Evolutionary conservation across 2,888 invertebrate genomes (phyloP), one percentile per base, ranked within the genome.

Genomic region (Melanostoma scalare): DNA sequence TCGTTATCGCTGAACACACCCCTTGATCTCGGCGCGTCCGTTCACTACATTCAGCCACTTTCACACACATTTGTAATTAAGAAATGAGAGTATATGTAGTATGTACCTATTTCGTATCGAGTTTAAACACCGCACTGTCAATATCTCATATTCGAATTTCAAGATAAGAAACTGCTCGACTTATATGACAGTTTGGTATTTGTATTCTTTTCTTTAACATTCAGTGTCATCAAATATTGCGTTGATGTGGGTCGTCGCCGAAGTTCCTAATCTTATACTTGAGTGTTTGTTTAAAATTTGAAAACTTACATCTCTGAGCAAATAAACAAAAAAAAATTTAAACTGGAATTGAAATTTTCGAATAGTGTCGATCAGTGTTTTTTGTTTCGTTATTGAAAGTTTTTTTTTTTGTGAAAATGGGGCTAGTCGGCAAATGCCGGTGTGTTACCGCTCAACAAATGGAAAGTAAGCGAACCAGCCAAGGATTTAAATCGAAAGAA

Each of bases 81-180:
- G 35, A 33, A 46, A 60, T 48, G 38, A 30, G 48, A 61, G 30
- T 63, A 20, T 20, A 20, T 20, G 20, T 20, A 20, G 20, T 20
- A 20, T 20, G 20, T 20, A 20, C 20, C 20, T 20, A 20, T 20
- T 20, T 20, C 20, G 20, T 20, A 77, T 77, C 71, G 71, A 79
- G 52, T 84, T 71, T 79, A 79, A 78, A 84, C 78, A 84, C 58
- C 38, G 71, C 42, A 1, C 20, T 71, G 71, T 84, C 78, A 73
- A 84, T 84, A 79, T 63, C 75, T 65, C 56, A 55, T 71, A 20
- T 84, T 78, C 48, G 33, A 74, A 60, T 72, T 71, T 38, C 31
- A 20, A 73, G 78, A 84, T 79, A 79, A 84, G 71, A 79, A 78
- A 20, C 20, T 20, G 20, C 78, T 52, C 65, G 71, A 52, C 55